Base-by-base conservation (phyloP, 2,888 invertebrate species). In the Empis stercorea region DNA sequence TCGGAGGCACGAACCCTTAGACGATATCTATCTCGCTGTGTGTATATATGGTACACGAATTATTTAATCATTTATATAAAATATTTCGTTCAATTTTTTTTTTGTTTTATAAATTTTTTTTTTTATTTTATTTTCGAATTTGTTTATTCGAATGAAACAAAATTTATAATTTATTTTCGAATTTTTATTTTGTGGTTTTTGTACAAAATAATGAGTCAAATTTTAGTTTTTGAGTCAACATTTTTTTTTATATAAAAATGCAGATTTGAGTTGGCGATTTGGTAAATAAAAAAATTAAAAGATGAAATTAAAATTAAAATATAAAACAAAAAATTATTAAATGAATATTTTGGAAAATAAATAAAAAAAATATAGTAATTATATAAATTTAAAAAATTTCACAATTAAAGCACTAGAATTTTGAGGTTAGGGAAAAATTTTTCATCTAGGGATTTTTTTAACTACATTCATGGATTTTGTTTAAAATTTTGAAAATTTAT, bases 1-100 rank as follows among this genome's bases (percentile, higher is more conserved):
- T 96, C 96, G 72, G 88, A 88, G 73, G 95, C 95, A 75, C 87
- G 87, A 72, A 95, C 94, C 76, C 85, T 86, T 75, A 95, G 84
- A 71, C 87, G 87, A 78, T 92, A 93, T 80, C 86, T 87, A 80
- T 91, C 92, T 78, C 91, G 87, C 93, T 93, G 63, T n/a, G n/a
- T n/a, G n/a, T n/a, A n/a, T n/a, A n/a, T n/a, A n/a, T n/a, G n/a
- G n/a, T 63, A 59, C 53, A 34, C 44, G 27, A 20, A 47, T 42
- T 27, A 27, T 27, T 34, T 42, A n/a, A n/a, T n/a, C n/a, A n/a
- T n/a, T n/a, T n/a, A n/a, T n/a, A n/a, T n/a, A n/a, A n/a, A n/a
- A n/a, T n/a, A 44, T 42, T 15, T 40, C 39, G 16, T 49, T 43
- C 20, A 44, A n/a, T 11, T n/a, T 36, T 39, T 36, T 50, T 38